These are phyloP conservation scores for Temnothorax rugatulus DNA, from an alignment of 2,888 invertebrate genomes.

Conservation along the genomic window DNA sequence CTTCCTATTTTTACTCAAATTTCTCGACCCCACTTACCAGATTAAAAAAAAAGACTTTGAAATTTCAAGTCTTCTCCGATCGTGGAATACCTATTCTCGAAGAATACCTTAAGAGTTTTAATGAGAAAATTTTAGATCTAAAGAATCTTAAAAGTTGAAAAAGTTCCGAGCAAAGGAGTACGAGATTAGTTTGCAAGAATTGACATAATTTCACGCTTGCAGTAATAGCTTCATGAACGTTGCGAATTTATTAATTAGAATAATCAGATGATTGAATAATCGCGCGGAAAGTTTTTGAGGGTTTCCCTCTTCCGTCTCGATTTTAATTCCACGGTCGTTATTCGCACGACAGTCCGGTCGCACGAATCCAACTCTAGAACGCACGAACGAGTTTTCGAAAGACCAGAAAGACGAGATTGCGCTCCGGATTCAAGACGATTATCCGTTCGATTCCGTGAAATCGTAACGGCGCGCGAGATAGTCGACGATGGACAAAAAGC, in stretches of 20 bases:
- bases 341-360: neutral
- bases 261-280: neutral
- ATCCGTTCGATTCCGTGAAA: constrained; percentile 40
- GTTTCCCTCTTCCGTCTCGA: neutral
- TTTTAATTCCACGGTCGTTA: neutral
- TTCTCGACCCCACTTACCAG: neutral
- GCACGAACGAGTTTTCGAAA: constrained; percentile 8
- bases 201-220: neutral
- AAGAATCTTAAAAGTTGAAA: neutral
- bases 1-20: neutral
- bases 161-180: neutral
- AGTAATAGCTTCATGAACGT: neutral
- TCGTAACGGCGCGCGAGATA: constrained; percentile 17
- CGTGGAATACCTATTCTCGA: neutral
- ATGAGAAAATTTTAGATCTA: neutral
- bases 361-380: neutral
- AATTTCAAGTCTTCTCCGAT: neutral
- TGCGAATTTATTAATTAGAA: neutral
- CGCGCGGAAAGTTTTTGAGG: neutral
- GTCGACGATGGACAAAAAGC: constrained; percentile 58
- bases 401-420: neutral
- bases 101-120: neutral
- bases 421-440: neutral
- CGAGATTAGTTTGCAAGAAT: neutral
- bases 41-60: neutral